These are phyloP conservation scores for Meliscaeva auricollis DNA, from an alignment of 2,888 invertebrate species.

Conservation along the genomic window DNA sequence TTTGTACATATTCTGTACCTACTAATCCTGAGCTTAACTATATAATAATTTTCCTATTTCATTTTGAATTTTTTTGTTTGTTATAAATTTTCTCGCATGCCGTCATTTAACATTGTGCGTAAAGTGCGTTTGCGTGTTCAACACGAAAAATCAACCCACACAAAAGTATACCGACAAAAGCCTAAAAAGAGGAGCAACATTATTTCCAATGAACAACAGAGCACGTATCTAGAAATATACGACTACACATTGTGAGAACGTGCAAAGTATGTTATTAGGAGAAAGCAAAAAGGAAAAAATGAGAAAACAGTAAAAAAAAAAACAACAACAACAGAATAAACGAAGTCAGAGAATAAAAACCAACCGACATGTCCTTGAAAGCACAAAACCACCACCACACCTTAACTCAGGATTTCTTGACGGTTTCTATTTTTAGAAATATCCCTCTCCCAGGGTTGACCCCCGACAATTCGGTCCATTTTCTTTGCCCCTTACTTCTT, in stretches of 20 bases:
- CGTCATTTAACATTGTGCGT: conserved; percentile 19
- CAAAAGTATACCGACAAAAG: background rate
- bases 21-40: background rate
- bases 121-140: conserved; percentile 40
- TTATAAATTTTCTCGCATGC: conserved; percentile 17
- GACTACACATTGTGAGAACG: conserved; percentile 39
- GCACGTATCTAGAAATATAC: conserved; percentile 37
- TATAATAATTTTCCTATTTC: background rate
- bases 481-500: background rate
- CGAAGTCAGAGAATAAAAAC: conserved; percentile 23
- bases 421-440: conserved; percentile 68
- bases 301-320: conserved; percentile 11
- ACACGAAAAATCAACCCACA: conserved; percentile 31
- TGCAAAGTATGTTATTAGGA: conserved; percentile 55
- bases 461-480: conserved; percentile 5
- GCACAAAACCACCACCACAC: conserved; percentile 20
- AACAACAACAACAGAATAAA: conserved; percentile 23
- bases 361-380: conserved; percentile 66
- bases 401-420: conserved; percentile 32
- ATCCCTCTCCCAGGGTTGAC: conserved; percentile 52
- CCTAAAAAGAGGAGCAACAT: conserved; percentile 14
- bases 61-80: background rate
- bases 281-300: conserved; percentile 10
- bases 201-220: conserved; percentile 26
- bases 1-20: background rate